phyloP scores from a whole-genome alignment of 2,797 vertebrate species.

The Coregonus ussuriensis region DNA sequence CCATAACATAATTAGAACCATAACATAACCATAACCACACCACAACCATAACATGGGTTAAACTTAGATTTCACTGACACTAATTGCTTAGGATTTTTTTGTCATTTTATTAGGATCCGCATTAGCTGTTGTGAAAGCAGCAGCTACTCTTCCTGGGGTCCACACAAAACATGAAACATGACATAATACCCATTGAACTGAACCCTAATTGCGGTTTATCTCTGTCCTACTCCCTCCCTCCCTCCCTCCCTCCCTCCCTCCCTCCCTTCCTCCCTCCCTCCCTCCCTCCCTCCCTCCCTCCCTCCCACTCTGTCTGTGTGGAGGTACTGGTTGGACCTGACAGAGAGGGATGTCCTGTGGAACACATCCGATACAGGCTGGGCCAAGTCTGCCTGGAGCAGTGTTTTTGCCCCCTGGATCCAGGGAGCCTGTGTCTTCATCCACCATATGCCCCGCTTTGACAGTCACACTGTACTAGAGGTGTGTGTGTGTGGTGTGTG shows the following conservation, averaged over 20 bases:
- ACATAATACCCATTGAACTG: not conserved
- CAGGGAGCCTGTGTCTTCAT: conserved; percentile 66
- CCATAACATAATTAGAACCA: too few species aligned
- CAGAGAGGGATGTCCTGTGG: conserved; percentile 77
- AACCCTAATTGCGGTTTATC: not conserved
- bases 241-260: not conserved
- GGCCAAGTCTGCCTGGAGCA: conserved; percentile 84
- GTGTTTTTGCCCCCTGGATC: conserved; percentile 75
- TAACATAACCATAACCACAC: too few species aligned
- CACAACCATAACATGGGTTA: too few species aligned
- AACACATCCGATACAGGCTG: conserved; percentile 84
- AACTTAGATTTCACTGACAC: too few species aligned
- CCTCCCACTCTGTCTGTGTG: not conserved
- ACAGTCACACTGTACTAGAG: conserved; percentile 70
- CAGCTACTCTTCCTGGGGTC: too few species aligned
- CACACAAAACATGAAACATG: too few species aligned
- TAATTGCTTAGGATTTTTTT: too few species aligned
- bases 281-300: not conserved
- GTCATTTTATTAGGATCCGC: too few species aligned
- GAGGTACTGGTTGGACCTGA: conserved; percentile 84
- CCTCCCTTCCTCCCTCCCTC: not conserved
- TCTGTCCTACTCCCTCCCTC: not conserved
- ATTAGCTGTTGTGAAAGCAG: too few species aligned
- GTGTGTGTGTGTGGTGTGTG: conserved; percentile 43
- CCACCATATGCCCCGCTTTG: conserved; percentile 76